These are phyloP conservation scores for Trichopria drosophilae DNA, from an alignment of 2,888 invertebrate species.

Conservation along the genomic window DNA sequence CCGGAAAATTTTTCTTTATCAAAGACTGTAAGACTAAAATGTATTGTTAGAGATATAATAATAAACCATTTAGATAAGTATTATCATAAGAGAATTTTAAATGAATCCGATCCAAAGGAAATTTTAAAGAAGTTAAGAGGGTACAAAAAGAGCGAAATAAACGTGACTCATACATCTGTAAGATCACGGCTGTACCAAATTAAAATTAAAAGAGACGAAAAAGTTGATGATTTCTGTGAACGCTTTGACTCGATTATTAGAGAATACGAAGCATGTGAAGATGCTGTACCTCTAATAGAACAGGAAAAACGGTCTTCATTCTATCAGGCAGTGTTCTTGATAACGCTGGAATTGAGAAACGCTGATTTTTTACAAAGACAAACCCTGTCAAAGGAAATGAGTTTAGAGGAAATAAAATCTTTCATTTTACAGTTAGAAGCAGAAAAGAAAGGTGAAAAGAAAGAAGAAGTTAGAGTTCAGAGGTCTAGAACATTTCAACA, in stretches of 20 bases:
- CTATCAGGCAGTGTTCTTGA: conserved; percentile 23
- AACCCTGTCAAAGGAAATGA: conserved; percentile 17
- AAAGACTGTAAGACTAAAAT: conserved; percentile 8
- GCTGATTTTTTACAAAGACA: conserved; percentile 23
- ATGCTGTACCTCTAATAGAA: conserved; percentile 22
- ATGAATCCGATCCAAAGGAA: conserved; percentile 18
- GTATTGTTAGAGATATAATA: conserved; percentile 25
- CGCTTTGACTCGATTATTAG: conserved; percentile 26
- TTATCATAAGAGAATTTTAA: conserved; percentile 26
- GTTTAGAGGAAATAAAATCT: conserved; percentile 28
- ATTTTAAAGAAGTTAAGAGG: conserved; percentile 22
- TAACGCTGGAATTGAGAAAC: conserved; percentile 18
- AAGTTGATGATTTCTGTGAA: conserved; percentile 22
- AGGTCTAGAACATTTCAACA: background rate
- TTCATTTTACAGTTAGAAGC: conserved; percentile 27
- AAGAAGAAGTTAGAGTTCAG: conserved; percentile 14
- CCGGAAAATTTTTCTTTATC: conserved; percentile 9
- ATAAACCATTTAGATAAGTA: conserved; percentile 28
- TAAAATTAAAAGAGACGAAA: conserved; percentile 23
- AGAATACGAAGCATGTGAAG: conserved; percentile 22
- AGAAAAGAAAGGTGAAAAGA: conserved; percentile 17
- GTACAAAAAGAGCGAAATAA: conserved; percentile 19
- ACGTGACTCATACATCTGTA: conserved; percentile 18
- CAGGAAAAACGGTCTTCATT: conserved; percentile 27
- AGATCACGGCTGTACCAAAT: conserved; percentile 22